phyloP scores from a whole-genome alignment of 2,888 invertebrate genomes.

The Parapristionchus giblindavisi region DNA sequence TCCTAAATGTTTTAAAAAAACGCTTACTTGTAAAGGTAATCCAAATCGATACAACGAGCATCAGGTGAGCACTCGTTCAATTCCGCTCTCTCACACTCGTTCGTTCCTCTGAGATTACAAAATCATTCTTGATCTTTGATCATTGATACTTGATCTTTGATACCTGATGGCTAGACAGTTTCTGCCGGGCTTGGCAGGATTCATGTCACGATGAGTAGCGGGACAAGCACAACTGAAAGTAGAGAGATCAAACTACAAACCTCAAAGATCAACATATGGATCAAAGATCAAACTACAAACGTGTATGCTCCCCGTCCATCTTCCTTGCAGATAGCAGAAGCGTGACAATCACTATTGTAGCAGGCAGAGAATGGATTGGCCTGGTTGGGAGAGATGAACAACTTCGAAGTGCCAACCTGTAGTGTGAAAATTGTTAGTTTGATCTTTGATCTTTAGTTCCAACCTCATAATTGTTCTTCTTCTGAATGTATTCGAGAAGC shows the following conservation, averaged over 20 bases:
- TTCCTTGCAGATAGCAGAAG: conserved; percentile 55
- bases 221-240: conserved; percentile 44
- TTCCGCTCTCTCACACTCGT: conserved; percentile 59
- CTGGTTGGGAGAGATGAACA: conserved; percentile 63
- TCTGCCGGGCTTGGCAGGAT: conserved; percentile 56
- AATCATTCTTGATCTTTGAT: background rate
- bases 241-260: too few species aligned
- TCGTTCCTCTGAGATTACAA: conserved; percentile 46
- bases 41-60: conserved; percentile 60
- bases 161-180: conserved; percentile 49
- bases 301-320: conserved; percentile 48
- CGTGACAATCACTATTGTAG: conserved; percentile 57
- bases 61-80: conserved; percentile 61
- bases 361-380: conserved; percentile 61
- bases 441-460: conserved; percentile 19
- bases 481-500: conserved; percentile 54
- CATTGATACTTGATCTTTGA: background rate
- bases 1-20: background rate
- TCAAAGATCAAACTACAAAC: conserved; percentile 10
- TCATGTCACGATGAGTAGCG: conserved; percentile 59
- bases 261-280: background rate
- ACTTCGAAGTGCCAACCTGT: conserved; percentile 58
- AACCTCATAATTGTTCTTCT: conserved; percentile 56
- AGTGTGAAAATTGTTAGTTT: conserved; percentile 10
- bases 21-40: conserved; percentile 56